These are phyloP conservation scores for Hippotragus niger DNA, from an alignment of 2,113 vertebrate genomes.

Conservation along the genomic window DNA sequence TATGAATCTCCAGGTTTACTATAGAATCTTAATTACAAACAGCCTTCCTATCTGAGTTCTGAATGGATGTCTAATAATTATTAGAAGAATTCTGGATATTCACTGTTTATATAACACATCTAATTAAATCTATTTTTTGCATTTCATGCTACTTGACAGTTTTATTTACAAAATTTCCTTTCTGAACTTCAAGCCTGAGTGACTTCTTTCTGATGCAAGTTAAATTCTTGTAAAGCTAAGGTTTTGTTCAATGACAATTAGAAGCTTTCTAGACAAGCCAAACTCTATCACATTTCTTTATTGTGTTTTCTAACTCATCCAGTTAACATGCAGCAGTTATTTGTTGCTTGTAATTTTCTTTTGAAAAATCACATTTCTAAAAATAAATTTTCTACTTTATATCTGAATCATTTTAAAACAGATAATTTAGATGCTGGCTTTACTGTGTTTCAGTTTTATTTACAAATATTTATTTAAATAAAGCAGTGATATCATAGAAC, in stretches of 20 bases:
- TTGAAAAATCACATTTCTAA: background rate
- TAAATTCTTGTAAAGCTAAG: constrained; percentile 16
- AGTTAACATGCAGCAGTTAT: background rate
- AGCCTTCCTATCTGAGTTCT: background rate
- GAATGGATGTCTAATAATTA: background rate
- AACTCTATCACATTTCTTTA: background rate
- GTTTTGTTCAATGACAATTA: background rate
- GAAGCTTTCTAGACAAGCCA: background rate
- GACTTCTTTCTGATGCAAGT: background rate
- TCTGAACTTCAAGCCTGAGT: constrained; percentile 22
- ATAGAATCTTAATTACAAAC: background rate
- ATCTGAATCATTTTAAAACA: background rate
- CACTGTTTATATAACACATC: background rate
- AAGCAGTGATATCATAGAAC: background rate
- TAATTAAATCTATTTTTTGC: background rate
- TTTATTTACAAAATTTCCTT: background rate
- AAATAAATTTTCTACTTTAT: background rate
- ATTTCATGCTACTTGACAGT: background rate
- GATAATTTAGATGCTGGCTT: background rate
- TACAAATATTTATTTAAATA: constrained; percentile 8
- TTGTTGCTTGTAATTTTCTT: background rate
- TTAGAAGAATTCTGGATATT: background rate
- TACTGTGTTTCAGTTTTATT: background rate
- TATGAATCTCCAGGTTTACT: background rate
- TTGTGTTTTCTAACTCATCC: background rate